Conservation (phyloP, 2,888 invertebrate genomes). For the Caenorhabditis imperialis region DNA sequence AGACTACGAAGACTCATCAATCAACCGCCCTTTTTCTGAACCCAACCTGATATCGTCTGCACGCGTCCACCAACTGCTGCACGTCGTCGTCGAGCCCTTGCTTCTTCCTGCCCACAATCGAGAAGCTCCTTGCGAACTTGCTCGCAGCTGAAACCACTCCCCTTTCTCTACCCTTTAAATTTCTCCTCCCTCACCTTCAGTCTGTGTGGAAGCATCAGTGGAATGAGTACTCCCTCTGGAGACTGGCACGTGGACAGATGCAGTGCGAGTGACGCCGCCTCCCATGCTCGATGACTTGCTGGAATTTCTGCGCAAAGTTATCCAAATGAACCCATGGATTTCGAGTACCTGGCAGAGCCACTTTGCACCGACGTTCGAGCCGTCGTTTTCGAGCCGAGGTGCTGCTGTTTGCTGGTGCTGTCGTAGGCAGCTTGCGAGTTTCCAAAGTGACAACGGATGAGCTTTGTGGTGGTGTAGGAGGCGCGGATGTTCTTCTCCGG, state of each 20-base stretch:
- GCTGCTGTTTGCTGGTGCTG: slow-evolving; percentile 71
- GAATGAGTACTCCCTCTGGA: slow-evolving; percentile 53
- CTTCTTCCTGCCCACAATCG: slow-evolving; percentile 71
- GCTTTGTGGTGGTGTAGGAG: slow-evolving; percentile 85
- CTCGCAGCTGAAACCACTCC: slow-evolving; percentile 46
- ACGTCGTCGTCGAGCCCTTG: slow-evolving; percentile 75
- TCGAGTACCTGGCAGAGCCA: slow-evolving; percentile 68
- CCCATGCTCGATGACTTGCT: slow-evolving; percentile 61
- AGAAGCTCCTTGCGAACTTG: slow-evolving; percentile 72
- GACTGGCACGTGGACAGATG: slow-evolving; percentile 66
- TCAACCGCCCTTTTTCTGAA: not conserved
- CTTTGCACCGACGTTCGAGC: slow-evolving; percentile 72
- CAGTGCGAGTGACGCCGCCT: slow-evolving; percentile 64
- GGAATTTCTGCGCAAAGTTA: slow-evolving; percentile 7
- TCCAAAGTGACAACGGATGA: slow-evolving; percentile 80
- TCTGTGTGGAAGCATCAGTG: slow-evolving; percentile 66
- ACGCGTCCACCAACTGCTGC: slow-evolving; percentile 75
- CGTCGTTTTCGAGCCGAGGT: slow-evolving; percentile 72
- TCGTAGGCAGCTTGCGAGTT: slow-evolving; percentile 74
- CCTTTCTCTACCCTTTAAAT: no score
- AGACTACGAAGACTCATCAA: no score
- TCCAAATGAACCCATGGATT: not conserved
- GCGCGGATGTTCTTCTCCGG: slow-evolving; percentile 87
- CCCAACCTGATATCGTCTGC: slow-evolving; percentile 73
- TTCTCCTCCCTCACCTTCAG: slow-evolving; percentile 46